Conservation (phyloP, 1,140 invertebrate species). For the Drosophila sp. region DNA sequence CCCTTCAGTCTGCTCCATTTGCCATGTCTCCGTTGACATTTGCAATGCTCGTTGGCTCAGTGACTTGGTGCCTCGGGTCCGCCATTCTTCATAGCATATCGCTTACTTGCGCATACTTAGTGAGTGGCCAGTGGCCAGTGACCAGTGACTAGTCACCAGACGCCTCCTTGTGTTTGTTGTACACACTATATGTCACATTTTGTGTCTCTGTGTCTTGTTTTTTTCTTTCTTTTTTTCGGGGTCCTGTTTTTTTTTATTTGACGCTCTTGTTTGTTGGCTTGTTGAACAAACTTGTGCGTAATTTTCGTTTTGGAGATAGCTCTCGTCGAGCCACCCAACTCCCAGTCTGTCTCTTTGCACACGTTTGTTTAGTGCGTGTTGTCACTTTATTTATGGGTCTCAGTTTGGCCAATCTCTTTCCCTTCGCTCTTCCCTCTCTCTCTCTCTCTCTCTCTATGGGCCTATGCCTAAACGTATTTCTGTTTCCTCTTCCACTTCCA, state of each 20-base stretch:
- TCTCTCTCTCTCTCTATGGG: neutral
- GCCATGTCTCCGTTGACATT: neutral
- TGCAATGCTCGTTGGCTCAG: neutral
- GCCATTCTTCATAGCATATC: conserved; percentile 42
- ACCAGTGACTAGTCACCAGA: conserved; percentile 41
- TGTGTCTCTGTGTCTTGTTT: neutral
- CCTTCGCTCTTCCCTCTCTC: no score
- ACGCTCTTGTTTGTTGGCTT: conserved; percentile 47
- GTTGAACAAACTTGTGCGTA: conserved; percentile 59
- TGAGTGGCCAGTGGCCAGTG: conserved; percentile 40
- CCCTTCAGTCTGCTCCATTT: neutral
- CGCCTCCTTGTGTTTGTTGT: conserved; percentile 47
- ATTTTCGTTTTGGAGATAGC: conserved; percentile 26
- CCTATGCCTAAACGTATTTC: neutral
- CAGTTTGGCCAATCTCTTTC: conserved; percentile 22
- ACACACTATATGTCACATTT: conserved; percentile 43
- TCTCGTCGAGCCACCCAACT: neutral
- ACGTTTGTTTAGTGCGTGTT: conserved; percentile 19
- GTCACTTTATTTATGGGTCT: conserved; percentile 50
- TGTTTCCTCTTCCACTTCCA: conserved; percentile 17
- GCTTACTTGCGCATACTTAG: conserved; percentile 60
- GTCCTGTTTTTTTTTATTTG: conserved; percentile 25
- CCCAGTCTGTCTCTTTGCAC: neutral
- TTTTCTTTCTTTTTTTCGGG: conserved; percentile 21
- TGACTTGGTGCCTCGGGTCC: neutral